Percentiles rank a stretch among this genome's conserved stretches.
These are phyloP conservation scores for Apostichopus japonicus DNA, from an alignment of 35 echinoderm and acorn worm genomes.

Conservation along the genomic window DNA sequence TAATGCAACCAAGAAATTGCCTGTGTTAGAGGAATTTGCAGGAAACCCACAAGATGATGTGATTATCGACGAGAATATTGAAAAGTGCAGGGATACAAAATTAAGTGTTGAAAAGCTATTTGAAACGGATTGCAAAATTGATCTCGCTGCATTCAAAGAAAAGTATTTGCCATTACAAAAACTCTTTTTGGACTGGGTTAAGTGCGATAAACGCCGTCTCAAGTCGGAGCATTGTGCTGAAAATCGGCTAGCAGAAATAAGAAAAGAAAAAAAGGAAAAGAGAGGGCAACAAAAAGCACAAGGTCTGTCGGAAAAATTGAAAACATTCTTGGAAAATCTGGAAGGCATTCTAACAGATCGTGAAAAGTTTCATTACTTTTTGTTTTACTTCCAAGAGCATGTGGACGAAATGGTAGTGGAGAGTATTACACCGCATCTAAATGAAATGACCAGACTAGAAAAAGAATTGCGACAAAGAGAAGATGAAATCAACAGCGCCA, in stretches of 20 bases:
- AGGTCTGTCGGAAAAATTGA: neutral
- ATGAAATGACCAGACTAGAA: slow-evolving; percentile 10
- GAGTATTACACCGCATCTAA: slow-evolving; percentile 22
- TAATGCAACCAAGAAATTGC: neutral
- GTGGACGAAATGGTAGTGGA: slow-evolving; percentile 23
- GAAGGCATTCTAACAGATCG: neutral
- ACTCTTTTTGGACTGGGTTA: neutral
- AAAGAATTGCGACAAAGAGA: neutral
- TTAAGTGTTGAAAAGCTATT: neutral
- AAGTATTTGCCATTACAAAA: slow-evolving; percentile 6
- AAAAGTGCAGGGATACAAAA: neutral
- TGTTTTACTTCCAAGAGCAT: slow-evolving; percentile 5
- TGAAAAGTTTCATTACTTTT: slow-evolving; percentile 17
- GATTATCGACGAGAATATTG: neutral
- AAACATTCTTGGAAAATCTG: neutral
- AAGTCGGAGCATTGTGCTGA: neutral
- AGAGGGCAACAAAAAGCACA: neutral
- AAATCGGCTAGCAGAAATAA: slow-evolving; percentile 8
- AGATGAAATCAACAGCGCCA: neutral
- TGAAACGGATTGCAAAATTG: neutral
- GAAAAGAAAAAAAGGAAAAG: neutral
- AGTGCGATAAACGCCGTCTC: slow-evolving; percentile 1
- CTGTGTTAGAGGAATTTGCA: slow-evolving; percentile 6
- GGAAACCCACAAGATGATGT: neutral
- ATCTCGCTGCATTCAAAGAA: slow-evolving; percentile 19